A percentile compares a stretch with the other conserved stretches of the same genome.
phyloP scores from a whole-genome alignment of 1,140 invertebrate species.

The Drosophila jambulina region DNA sequence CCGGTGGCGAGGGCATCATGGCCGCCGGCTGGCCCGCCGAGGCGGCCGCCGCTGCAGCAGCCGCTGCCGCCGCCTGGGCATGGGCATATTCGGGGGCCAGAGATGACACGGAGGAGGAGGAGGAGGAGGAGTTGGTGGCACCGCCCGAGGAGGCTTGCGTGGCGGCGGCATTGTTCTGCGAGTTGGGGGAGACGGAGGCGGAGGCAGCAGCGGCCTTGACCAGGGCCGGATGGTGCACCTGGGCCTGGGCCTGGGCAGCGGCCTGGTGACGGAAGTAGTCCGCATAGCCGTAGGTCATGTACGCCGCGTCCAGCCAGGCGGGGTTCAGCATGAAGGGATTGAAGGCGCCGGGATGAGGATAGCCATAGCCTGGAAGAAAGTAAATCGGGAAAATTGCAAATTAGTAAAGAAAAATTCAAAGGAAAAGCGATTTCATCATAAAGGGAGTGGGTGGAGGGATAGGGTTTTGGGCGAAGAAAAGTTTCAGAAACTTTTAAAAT shows the following conservation, averaged over 20 bases:
- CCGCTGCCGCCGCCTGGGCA: conserved; percentile 53
- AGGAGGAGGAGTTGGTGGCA: conserved; percentile 2
- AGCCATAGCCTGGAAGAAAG: conserved; percentile 89
- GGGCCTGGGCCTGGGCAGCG: conserved; percentile 61
- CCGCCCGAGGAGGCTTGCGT: conserved; percentile 62
- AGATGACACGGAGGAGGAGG: conserved; percentile 5
- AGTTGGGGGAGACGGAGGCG: conserved; percentile 43
- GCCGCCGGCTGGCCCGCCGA: conserved; percentile 37
- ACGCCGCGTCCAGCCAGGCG: conserved; percentile 91
- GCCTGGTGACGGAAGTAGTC: conserved; percentile 86
- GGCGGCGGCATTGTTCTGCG: conserved; percentile 12
- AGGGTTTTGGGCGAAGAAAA: neutral
- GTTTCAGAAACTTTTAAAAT: neutral
- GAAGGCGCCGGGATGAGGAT: conserved; percentile 89
- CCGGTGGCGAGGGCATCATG: conserved; percentile 85
- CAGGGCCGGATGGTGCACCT: conserved; percentile 86
- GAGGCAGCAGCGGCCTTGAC: conserved; percentile 84
- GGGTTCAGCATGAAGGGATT: conserved; percentile 90
- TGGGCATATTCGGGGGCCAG: conserved; percentile 44
- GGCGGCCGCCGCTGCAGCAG: conserved; percentile 41
- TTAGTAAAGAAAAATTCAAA: conserved; percentile 15
- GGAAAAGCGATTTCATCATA: neutral
- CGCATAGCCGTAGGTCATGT: conserved; percentile 90
- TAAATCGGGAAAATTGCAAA: conserved; percentile 39
- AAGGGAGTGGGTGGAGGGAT: neutral